Evolutionary conservation across 2,888 invertebrate genomes (phyloP).

Genomic region (Eledona agricola): DNA sequence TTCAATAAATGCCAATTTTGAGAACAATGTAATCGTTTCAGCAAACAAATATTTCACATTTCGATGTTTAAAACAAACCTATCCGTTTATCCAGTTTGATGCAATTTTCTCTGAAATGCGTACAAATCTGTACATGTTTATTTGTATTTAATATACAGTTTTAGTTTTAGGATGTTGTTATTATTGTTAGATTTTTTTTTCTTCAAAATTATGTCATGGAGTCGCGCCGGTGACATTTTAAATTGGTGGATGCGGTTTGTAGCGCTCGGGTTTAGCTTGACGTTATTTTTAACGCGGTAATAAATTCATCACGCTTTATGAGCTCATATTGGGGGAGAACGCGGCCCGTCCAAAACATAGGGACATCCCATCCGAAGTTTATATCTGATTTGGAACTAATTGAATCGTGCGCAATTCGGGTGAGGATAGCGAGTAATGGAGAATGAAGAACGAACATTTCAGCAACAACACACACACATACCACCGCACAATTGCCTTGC

Average conservation of each 20-base stretch:
- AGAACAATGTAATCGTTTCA: conserved; percentile 26
- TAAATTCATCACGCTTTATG: conserved; percentile 48
- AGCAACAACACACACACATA: conserved; percentile 13
- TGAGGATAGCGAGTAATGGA: conserved; percentile 15
- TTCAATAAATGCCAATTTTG: conserved; percentile 28
- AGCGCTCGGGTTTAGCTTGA: conserved; percentile 41
- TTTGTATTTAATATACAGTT: no score
- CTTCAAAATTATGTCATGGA: no score
- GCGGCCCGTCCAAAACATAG: conserved; percentile 38
- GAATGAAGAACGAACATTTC: conserved; percentile 25
- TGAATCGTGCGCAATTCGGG: conserved; percentile 42
- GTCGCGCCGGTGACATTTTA: conserved; percentile 26
- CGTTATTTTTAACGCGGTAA: conserved; percentile 47
- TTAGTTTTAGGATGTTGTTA: no score
- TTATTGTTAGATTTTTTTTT: no score
- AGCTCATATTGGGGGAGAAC: conserved; percentile 44
- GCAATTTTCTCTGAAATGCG: no score
- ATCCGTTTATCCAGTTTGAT: no score
- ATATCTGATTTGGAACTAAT: conserved; percentile 49
- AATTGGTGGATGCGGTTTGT: conserved; percentile 33
- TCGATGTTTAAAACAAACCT: conserved; percentile 20
- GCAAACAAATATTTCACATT: conserved; percentile 22
- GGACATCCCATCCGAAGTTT: conserved; percentile 43
- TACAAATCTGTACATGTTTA: no score
- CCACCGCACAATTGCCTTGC: conserved; percentile 42